A percentile compares a stretch with the other conserved stretches of the same genome.
Evolutionary conservation across 1,140 invertebrate species (phyloP).

Genomic region (Leptopilina clavipes): DNA sequence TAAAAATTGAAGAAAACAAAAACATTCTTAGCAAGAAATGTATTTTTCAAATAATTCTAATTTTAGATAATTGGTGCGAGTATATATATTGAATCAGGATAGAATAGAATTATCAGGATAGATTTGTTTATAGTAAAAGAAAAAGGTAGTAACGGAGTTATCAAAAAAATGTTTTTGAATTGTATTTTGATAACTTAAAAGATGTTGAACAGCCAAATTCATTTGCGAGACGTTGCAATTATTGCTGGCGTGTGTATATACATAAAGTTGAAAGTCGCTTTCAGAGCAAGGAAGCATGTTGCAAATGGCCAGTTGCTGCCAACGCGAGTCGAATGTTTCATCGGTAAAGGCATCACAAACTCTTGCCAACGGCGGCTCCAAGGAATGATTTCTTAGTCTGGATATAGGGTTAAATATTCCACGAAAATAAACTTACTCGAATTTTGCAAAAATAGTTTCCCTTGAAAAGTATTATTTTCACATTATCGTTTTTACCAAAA

Average conservation of each 20-base stretch:
- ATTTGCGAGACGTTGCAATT: conserved; percentile 4
- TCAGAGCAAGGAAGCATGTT: conserved; percentile 9
- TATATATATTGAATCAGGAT: no score
- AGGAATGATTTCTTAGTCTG: conserved; percentile 51
- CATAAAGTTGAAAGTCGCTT: conserved; percentile 22
- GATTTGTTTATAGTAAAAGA: no score
- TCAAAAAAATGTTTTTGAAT: not conserved
- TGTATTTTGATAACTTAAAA: not conserved
- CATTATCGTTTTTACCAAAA: not conserved
- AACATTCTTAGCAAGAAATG: not conserved
- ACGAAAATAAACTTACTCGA: conserved; percentile 30
- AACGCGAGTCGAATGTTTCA: conserved; percentile 40
- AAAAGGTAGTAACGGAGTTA: no score
- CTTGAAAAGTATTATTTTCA: not conserved
- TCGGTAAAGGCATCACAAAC: conserved; percentile 28
- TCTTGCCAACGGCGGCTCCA: conserved; percentile 42
- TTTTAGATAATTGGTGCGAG: no score
- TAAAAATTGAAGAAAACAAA: not conserved
- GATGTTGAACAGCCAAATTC: not conserved
- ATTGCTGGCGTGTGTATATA: not conserved
- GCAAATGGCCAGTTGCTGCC: conserved; percentile 41
- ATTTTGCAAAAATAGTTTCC: conserved; percentile 22
- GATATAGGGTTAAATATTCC: conserved; percentile 44
- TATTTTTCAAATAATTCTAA: no score
- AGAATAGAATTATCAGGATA: no score